A percentile compares a stretch with the other conserved stretches of the same genome.
Conservation (phyloP, 2,888 invertebrate species). For the Chrysotoxum bicinctum region DNA sequence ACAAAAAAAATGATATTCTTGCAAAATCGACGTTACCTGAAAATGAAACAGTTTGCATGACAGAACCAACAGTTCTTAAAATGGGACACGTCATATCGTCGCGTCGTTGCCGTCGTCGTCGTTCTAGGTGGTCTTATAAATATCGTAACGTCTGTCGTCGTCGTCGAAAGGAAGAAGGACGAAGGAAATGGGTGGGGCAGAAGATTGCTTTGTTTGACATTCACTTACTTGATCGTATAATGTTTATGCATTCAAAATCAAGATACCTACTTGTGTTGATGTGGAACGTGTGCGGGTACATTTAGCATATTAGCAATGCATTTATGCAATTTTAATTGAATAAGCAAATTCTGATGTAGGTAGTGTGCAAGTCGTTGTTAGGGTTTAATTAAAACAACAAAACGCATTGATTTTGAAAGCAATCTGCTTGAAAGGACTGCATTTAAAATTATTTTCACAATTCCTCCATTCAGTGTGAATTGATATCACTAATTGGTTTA, state of each 20-base stretch:
- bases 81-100: constrained; percentile 1
- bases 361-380: not conserved
- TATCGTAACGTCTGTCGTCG: not conserved
- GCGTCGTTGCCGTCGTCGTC: not conserved
- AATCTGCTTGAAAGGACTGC: not conserved
- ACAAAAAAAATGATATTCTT: constrained; percentile 7
- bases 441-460: not conserved
- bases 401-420: not conserved
- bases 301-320: constrained; percentile 43
- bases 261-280: not conserved
- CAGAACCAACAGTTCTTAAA: constrained; percentile 32
- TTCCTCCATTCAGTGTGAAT: not conserved
- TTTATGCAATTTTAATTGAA: constrained; percentile 64
- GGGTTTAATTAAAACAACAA: constrained; percentile 10
- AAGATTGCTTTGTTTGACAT: constrained; percentile 42
- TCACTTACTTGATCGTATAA: constrained; percentile 27
- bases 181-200: not conserved
- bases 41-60: constrained; percentile 35
- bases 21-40: not conserved
- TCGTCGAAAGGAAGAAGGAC: not conserved
- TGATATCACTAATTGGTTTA: constrained; percentile 5
- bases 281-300: constrained; percentile 6
- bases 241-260: constrained; percentile 37
- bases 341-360: constrained; percentile 7
- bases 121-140: not conserved